Evolutionary conservation across 2,113 vertebrate species (phyloP).

Genomic region (Trematocara variabile): DNA sequence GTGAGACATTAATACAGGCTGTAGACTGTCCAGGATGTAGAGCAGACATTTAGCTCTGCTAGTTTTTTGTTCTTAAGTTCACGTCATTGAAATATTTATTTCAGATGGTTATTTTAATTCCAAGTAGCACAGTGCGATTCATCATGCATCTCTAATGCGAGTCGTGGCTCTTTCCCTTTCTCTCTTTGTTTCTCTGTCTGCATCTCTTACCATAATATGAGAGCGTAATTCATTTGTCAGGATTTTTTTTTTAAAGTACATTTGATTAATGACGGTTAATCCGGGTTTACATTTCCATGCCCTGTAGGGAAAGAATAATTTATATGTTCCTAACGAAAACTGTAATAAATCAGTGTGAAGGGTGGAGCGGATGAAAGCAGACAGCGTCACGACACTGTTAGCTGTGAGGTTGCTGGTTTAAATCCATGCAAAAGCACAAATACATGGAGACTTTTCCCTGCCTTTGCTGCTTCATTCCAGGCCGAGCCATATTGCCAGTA

Average conservation of each 20-base stretch:
- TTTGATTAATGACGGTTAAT: slow-evolving; percentile 50
- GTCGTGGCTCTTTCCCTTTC: neutral
- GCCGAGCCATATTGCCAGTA: neutral
- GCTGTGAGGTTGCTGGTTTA: neutral
- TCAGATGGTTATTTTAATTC: neutral
- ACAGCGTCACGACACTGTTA: neutral
- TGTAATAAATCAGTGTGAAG: neutral
- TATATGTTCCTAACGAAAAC: neutral
- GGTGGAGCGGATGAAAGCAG: neutral
- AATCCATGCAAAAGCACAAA: neutral
- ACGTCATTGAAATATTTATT: neutral
- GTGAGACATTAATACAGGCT: neutral
- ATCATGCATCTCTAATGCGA: neutral
- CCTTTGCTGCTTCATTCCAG: neutral
- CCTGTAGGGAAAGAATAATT: slow-evolving; percentile 24
- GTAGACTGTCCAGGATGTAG: neutral
- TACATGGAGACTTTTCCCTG: neutral
- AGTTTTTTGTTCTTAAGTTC: neutral
- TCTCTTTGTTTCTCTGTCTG: neutral
- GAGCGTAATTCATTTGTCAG: slow-evolving; percentile 6
- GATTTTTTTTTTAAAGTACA: neutral
- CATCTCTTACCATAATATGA: neutral
- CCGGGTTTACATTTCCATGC: slow-evolving; percentile 43
- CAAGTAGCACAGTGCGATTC: neutral
- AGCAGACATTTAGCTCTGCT: neutral